Percentiles rank a stretch among this genome's conserved stretches.
These are phyloP conservation scores for Apogon talboti DNA, from an alignment of 2,797 vertebrate genomes.

Conservation along the genomic window DNA sequence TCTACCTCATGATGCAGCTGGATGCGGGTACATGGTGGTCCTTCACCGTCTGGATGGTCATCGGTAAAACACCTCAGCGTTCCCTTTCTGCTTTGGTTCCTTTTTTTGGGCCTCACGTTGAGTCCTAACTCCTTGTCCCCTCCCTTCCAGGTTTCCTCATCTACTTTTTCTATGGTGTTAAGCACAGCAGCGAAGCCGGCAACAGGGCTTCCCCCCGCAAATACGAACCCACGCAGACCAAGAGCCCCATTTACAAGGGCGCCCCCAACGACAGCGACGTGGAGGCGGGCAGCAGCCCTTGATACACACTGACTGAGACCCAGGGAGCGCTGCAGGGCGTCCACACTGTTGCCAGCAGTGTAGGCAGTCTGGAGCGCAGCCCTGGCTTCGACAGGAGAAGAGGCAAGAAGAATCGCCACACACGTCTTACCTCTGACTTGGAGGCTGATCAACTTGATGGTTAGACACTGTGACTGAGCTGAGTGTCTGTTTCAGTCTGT, in stretches of 20 bases:
- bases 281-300: conserved; percentile 75
- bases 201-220: conserved; percentile 62
- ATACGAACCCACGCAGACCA: conserved; percentile 71
- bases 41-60: conserved; percentile 91
- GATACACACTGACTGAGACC: conserved; percentile 43
- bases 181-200: conserved; percentile 87
- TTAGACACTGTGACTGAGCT: conserved; percentile 49
- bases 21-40: conserved; percentile 87
- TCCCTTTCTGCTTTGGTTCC: neutral
- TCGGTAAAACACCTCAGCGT: conserved; percentile 82
- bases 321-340: conserved; percentile 23
- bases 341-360: conserved; percentile 19
- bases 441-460: conserved; percentile 67
- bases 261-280: conserved; percentile 70
- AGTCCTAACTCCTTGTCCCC: conserved; percentile 18
- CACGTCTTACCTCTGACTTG: conserved; percentile 69
- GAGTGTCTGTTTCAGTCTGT: conserved; percentile 41
- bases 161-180: conserved; percentile 94
- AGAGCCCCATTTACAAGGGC: conserved; percentile 78
- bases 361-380: conserved; percentile 27
- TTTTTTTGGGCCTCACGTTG: neutral
- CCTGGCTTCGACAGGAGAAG: conserved; percentile 44
- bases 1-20: conserved; percentile 98
- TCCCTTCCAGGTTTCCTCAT: conserved; percentile 88
- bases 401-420: conserved; percentile 53